These are phyloP conservation scores for Rhopalosiphum padi DNA, from an alignment of 1,140 invertebrate genomes.

Conservation along the genomic window DNA sequence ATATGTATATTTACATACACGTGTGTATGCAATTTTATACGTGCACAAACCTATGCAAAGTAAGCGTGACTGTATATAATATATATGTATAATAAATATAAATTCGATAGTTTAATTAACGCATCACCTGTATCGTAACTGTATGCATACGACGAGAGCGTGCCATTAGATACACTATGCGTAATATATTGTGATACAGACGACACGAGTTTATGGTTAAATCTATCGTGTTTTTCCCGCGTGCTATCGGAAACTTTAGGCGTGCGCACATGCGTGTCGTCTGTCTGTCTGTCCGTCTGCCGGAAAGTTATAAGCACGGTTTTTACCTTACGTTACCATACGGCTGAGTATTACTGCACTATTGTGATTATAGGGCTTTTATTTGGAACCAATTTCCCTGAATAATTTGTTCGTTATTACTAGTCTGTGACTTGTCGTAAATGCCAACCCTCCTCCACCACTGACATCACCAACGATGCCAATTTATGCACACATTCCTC, in stretches of 20 bases:
- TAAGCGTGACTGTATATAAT: background rate
- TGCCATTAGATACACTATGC: background rate
- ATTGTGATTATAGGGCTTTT: background rate
- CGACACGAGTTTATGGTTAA: background rate
- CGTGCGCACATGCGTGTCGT: background rate
- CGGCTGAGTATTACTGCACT: background rate
- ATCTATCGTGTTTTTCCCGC: background rate
- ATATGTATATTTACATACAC: background rate
- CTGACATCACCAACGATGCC: background rate
- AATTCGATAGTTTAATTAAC: constrained; percentile 16
- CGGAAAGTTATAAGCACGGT: background rate
- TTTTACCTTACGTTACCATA: background rate
- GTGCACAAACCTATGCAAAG: background rate
- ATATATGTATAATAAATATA: background rate
- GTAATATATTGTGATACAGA: background rate
- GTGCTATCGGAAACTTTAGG: background rate
- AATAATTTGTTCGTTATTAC: background rate
- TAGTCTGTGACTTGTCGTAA: background rate
- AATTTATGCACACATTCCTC: background rate
- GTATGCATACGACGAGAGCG: background rate
- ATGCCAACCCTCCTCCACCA: background rate
- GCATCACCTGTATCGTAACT: background rate
- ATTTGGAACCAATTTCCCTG: background rate
- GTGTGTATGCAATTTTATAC: background rate
- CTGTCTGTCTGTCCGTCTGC: background rate